Percentiles rank a stretch among this genome's conserved stretches.
Conservation (phyloP, 2,797 vertebrate genomes). For the Chloroceryle amazona region DNA sequence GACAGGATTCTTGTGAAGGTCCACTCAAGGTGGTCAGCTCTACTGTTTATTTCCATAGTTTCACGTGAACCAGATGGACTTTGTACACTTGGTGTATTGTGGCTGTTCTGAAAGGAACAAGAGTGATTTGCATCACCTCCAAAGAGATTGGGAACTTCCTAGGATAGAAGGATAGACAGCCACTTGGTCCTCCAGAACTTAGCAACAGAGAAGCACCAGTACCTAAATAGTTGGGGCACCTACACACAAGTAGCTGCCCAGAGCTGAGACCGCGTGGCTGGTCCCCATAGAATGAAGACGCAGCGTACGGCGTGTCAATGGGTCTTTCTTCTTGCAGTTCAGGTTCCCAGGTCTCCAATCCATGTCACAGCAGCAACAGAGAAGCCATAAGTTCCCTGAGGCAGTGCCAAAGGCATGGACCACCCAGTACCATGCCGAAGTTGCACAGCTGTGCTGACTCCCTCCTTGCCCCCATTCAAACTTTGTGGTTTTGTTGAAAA, state of each 20-base stretch:
- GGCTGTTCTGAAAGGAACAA: neutral
- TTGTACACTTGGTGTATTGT: neutral
- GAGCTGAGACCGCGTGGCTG: neutral
- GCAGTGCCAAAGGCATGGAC: neutral
- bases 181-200: neutral
- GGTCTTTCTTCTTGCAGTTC: neutral
- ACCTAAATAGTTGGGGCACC: neutral
- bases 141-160: neutral
- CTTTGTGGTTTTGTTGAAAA: neutral
- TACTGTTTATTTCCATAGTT: neutral
- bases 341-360: neutral
- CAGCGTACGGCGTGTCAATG: neutral
- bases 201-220: neutral
- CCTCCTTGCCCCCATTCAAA: neutral
- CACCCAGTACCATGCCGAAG: rapidly evolving
- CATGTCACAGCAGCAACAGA: neutral
- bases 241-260: neutral
- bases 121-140: neutral
- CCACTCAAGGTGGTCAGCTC: neutral
- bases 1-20: neutral
- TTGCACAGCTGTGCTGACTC: neutral
- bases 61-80: neutral
- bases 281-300: neutral
- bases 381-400: neutral
- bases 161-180: neutral